phyloP scores from a whole-genome alignment of 2,888 invertebrate species.

The Dimorphilus gyrociliatus region DNA sequence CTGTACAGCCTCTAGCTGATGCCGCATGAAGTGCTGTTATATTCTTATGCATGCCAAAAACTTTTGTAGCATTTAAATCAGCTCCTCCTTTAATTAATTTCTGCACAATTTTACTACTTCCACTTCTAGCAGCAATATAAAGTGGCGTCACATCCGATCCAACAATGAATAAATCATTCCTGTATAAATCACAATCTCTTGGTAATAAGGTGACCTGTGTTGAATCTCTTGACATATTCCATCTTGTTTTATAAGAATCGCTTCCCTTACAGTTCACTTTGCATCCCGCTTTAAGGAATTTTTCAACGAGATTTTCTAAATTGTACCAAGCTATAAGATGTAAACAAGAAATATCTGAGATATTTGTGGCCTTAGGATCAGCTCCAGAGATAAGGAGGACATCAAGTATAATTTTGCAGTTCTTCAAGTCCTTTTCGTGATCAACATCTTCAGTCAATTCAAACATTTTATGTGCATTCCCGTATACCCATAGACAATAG shows the following conservation, averaged over 20 bases:
- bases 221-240: conserved; percentile 7
- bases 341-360: conserved; percentile 9
- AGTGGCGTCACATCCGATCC: conserved; percentile 10
- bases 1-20: conserved; percentile 8
- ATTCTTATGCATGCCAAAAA: conserved; percentile 9
- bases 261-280: conserved; percentile 8
- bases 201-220: conserved; percentile 7
- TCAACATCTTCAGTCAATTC: conserved; percentile 1
- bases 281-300: conserved; percentile 4
- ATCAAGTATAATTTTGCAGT: too few species aligned
- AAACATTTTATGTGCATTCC: conserved; percentile 4
- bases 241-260: conserved; percentile 10
- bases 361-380: conserved; percentile 4
- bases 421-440: background rate
- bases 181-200: conserved; percentile 10
- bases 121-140: conserved; percentile 10
- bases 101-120: conserved; percentile 6
- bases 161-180: conserved; percentile 9
- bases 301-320: conserved; percentile 5
- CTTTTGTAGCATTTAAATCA: conserved; percentile 9
- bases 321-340: conserved; percentile 12
- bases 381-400: background rate
- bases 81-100: conserved; percentile 7
- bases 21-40: conserved; percentile 12
- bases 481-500: conserved; percentile 8